Conservation (phyloP, 2,797 vertebrate genomes). For the Notamacropus eugenii region DNA sequence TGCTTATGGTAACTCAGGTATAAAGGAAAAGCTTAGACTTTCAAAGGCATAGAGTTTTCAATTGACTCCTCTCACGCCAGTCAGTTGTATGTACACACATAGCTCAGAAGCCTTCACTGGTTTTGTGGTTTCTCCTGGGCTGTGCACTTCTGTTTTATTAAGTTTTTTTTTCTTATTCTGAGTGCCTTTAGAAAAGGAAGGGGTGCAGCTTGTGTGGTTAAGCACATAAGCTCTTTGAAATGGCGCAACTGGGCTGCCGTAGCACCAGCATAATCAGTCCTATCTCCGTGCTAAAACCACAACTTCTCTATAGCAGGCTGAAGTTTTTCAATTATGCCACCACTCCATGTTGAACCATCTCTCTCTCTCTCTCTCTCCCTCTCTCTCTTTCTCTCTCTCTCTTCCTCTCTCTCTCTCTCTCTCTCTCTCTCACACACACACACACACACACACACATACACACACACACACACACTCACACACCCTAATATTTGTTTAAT, state of each 20-base stretch:
- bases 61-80: constrained; percentile 12
- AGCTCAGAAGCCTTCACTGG: constrained; percentile 59
- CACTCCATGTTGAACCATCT: background rate
- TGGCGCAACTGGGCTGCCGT: constrained; percentile 87
- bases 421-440: too few species aligned
- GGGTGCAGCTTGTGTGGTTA: constrained; percentile 84
- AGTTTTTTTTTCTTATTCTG: constrained; percentile 75
- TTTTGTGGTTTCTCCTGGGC: constrained; percentile 83
- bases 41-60: constrained; percentile 28
- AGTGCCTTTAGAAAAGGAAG: constrained; percentile 84
- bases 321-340: constrained; percentile 68
- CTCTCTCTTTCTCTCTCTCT: too few species aligned
- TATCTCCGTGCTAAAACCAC: constrained; percentile 88
- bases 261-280: constrained; percentile 82
- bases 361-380: too few species aligned
- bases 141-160: constrained; percentile 81
- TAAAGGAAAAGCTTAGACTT: constrained; percentile 47
- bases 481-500: background rate
- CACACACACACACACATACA: background rate
- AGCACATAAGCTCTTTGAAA: constrained; percentile 80
- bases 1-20: constrained; percentile 15
- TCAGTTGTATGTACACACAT: constrained; percentile 46
- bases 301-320: constrained; percentile 86
- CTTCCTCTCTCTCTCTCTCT: too few species aligned
- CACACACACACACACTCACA: background rate